Evolutionary conservation across 2,888 invertebrate species (phyloP).

Genomic region (Andricus quercusramuli): DNA sequence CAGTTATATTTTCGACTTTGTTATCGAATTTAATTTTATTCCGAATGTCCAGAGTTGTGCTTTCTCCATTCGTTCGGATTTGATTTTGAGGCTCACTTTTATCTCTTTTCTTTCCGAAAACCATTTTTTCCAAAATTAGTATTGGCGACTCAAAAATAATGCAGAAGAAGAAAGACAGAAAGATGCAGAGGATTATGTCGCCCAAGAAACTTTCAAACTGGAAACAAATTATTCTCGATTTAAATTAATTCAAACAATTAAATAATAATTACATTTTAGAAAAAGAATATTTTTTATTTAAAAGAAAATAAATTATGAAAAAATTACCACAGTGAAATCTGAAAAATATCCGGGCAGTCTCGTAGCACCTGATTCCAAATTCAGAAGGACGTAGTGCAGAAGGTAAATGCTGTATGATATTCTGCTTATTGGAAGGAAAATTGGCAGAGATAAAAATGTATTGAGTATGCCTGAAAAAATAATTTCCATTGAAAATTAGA

Average conservation of each 20-base stretch:
- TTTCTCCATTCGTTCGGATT: not conserved
- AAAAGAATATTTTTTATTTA: not conserved
- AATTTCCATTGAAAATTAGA: not conserved
- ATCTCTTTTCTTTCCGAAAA: not conserved
- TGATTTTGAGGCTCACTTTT: not conserved
- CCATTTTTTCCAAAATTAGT: slow-evolving; percentile 8
- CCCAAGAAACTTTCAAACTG: slow-evolving; percentile 44
- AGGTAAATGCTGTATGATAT: slow-evolving; percentile 59
- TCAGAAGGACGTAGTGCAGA: slow-evolving; percentile 53
- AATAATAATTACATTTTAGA: not conserved
- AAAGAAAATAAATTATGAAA: too few relatives aligned
- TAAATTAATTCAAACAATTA: not conserved
- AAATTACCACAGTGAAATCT: slow-evolving; percentile 48
- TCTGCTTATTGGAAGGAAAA: slow-evolving; percentile 57
- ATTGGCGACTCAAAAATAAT: slow-evolving; percentile 47
- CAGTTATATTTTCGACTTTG: too few relatives aligned
- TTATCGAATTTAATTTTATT: not conserved
- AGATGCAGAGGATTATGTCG: slow-evolving; percentile 38
- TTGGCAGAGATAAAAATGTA: slow-evolving; percentile 55
- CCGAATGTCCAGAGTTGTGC: not conserved
- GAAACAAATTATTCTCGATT: not conserved
- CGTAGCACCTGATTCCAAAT: slow-evolving; percentile 41
- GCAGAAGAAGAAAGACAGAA: slow-evolving; percentile 39
- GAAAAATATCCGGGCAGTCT: slow-evolving; percentile 50
- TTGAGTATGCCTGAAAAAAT: slow-evolving; percentile 50